Evolutionary conservation across 2,888 invertebrate species (phyloP).

Genomic region (Aplocera efformata): DNA sequence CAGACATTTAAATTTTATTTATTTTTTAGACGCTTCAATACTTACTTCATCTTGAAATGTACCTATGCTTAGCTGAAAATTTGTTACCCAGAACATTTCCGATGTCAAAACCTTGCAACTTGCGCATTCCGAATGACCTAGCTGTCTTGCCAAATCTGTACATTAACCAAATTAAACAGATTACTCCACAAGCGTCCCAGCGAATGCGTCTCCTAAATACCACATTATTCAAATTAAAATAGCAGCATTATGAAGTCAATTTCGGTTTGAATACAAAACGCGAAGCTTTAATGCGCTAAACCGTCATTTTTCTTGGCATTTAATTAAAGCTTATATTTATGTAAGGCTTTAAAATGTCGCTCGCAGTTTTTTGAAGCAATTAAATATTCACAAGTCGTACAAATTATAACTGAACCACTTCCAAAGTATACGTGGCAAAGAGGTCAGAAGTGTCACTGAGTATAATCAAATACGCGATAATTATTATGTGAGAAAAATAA

Average conservation of each 20-base stretch:
- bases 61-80: too few relatives aligned
- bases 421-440: too few relatives aligned
- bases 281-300: conserved; percentile 28
- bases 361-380: conserved; percentile 26
- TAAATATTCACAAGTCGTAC: conserved; percentile 23
- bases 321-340: conserved; percentile 42
- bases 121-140: neutral
- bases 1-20: too few relatives aligned
- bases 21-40: too few relatives aligned
- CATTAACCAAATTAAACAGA: conserved; percentile 44
- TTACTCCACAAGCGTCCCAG: conserved; percentile 37
- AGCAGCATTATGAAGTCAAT: conserved; percentile 48
- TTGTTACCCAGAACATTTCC: too few relatives aligned
- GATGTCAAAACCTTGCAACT: too few relatives aligned
- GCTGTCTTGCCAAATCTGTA: conserved; percentile 11
- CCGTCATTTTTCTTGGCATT: conserved; percentile 34
- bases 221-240: conserved; percentile 56
- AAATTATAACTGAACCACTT: too few relatives aligned
- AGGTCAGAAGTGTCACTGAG: too few relatives aligned
- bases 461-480: too few relatives aligned
- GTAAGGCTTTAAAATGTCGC: conserved; percentile 38
- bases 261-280: conserved; percentile 38
- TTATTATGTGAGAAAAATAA: too few relatives aligned
- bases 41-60: too few relatives aligned
- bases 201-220: conserved; percentile 38